Base-by-base conservation (phyloP, 2,888 invertebrate genomes). In the Dysmachus trigonus region DNA sequence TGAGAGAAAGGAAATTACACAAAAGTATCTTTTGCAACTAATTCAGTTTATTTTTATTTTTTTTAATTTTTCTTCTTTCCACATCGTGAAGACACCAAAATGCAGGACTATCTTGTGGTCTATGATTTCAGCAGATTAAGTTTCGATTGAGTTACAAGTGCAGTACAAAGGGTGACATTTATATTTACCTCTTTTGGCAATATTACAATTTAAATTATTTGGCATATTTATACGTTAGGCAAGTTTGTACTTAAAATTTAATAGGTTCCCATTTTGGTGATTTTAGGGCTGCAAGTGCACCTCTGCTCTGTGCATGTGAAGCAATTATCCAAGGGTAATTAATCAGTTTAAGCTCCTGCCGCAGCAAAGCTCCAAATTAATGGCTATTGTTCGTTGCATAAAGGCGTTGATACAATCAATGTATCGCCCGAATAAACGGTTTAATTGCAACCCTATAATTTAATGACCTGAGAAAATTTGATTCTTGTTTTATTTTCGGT, bases 21-120 rank as follows among this genome's bases (percentile, higher is more conserved):
- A 73, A 73, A 73, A 73, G 73, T n/a, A n/a, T 73, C 73, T 73
- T 73, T 73, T 33, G 31, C 73, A 73, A 73, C 62, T 62, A 8
- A 22, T 22, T 62, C 27, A 27, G 27, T 22, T 31, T 73, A 33
- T 33, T 33, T 41, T n/a, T n/a, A n/a, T n/a, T n/a, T n/a, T n/a
- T n/a, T n/a, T n/a, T n/a, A n/a, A n/a, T n/a, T 41, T 41, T 41
- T 41, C 15, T 41, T 30, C 7, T 72, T 72, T 73, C 73, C 33
- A n/a, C 73, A 18, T 31, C 8, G 62, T 62, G 62, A 62, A 62
- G 62, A 62, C 62, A 62, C 62, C 27, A 1, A 27, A 10, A 62
- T 18, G 62, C 22, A 62, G 22, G 62, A 8, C 22, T 10, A 10
- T n/a, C n/a, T n/a, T 22, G 62, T 62, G 62, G 22, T 62, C 62